Conservation (phyloP, 2,888 invertebrate genomes). For the Trachelus iudaicus region DNA sequence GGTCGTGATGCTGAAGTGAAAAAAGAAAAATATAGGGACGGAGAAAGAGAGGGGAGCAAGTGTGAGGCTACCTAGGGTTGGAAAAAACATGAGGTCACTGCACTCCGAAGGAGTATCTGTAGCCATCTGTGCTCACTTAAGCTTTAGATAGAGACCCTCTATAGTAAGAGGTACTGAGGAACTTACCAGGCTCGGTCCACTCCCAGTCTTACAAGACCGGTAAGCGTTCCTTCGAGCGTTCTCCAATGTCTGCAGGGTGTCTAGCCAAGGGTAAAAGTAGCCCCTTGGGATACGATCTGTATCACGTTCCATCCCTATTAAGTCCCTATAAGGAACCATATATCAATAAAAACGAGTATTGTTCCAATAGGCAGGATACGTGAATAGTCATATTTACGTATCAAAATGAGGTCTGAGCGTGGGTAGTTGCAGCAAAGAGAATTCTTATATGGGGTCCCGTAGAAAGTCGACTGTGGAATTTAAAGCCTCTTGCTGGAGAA, state of each 20-base stretch:
- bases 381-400: background rate
- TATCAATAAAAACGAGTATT: background rate
- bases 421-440: background rate
- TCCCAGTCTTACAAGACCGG: background rate
- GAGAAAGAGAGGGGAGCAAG: background rate
- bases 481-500: background rate
- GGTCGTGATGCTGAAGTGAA: constrained; percentile 1
- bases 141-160: constrained; percentile 4
- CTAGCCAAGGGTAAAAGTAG: background rate
- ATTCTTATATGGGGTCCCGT: background rate
- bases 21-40: background rate
- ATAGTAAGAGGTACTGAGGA: background rate
- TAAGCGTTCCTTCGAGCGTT: background rate
- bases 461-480: background rate
- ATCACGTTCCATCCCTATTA: background rate
- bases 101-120: constrained; percentile 7
- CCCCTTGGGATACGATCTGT: background rate
- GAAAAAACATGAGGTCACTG: constrained; percentile 8
- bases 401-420: background rate
- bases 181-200: background rate
- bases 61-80: constrained; percentile 8
- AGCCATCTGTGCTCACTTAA: constrained; percentile 8
- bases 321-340: background rate
- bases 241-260: background rate
- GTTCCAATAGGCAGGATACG: background rate